phyloP scores from a whole-genome alignment of 1,140 invertebrate genomes.

The Homalodisca vitripennis region DNA sequence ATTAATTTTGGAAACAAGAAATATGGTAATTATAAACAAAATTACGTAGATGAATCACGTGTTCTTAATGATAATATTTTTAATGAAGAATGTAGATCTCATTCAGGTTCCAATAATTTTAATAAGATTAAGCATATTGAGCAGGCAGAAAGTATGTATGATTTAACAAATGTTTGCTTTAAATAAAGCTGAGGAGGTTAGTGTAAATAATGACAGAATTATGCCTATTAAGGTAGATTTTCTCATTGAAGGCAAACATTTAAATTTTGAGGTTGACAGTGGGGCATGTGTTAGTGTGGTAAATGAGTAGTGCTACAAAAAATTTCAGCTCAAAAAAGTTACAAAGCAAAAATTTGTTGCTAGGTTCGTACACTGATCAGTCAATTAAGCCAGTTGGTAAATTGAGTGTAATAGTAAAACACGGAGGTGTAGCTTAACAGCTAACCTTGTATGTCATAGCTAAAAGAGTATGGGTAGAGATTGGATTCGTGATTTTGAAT shows the following conservation, averaged over 20 bases:
- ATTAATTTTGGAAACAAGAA: no score
- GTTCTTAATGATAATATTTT: background rate
- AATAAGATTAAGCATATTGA: background rate
- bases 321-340: background rate
- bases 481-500: conserved; percentile 14
- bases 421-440: background rate
- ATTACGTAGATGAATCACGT: conserved; percentile 4
- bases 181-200: background rate
- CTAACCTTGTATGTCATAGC: conserved; percentile 15
- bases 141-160: background rate
- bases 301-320: conserved; percentile 16
- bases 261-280: conserved; percentile 16
- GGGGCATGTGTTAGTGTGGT: conserved; percentile 14
- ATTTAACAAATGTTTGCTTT: conserved; percentile 6
- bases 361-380: conserved; percentile 21
- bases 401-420: conserved; percentile 6
- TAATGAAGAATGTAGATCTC: background rate
- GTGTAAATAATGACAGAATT: background rate
- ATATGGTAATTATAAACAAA: conserved; percentile 15
- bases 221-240: background rate
- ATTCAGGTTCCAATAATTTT: background rate
- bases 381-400: conserved; percentile 18
- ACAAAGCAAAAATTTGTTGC: conserved; percentile 8
- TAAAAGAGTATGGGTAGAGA: conserved; percentile 19
- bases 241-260: background rate